A percentile compares a stretch with the other conserved stretches of the same genome.
Conservation (phyloP, 2,113 vertebrate species). For the Tenrec ecaudatus region DNA sequence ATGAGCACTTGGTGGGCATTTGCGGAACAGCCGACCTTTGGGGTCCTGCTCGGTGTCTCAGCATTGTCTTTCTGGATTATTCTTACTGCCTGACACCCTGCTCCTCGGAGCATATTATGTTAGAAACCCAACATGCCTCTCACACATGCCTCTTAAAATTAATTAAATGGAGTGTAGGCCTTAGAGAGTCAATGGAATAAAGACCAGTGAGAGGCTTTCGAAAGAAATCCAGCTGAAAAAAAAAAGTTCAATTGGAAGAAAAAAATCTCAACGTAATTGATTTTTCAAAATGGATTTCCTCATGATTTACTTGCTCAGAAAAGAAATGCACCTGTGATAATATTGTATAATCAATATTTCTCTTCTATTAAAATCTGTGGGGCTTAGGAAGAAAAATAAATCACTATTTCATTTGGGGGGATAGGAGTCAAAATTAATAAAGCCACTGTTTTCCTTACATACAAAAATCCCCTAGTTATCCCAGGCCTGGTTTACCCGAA, state of each 20-base stretch:
- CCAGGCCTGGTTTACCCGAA: slow-evolving; percentile 56
- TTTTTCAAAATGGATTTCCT: slow-evolving; percentile 56
- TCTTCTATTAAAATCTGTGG: slow-evolving; percentile 59
- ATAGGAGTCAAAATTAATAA: slow-evolving; percentile 70
- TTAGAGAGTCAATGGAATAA: slow-evolving; percentile 43
- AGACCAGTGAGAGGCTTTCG: slow-evolving; percentile 16
- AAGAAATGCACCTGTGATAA: slow-evolving; percentile 46
- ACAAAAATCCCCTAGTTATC: slow-evolving; percentile 65
- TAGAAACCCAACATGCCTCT: neutral
- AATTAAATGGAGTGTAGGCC: neutral
- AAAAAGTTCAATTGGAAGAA: neutral
- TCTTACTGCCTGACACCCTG: neutral
- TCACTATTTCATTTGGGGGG: slow-evolving; percentile 25
- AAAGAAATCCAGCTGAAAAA: neutral
- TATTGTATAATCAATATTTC: slow-evolving; percentile 26
- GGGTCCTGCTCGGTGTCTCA: neutral
- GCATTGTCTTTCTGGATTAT: neutral
- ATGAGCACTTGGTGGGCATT: fast-evolving
- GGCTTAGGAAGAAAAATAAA: slow-evolving; percentile 71
- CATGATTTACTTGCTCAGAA: slow-evolving; percentile 62
- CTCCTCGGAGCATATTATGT: neutral
- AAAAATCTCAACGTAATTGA: neutral
- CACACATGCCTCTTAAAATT: neutral
- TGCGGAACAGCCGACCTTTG: neutral
- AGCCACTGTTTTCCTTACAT: slow-evolving; percentile 57